Conservation (phyloP, 2,888 invertebrate genomes). For the Dolomedes plantarius region DNA sequence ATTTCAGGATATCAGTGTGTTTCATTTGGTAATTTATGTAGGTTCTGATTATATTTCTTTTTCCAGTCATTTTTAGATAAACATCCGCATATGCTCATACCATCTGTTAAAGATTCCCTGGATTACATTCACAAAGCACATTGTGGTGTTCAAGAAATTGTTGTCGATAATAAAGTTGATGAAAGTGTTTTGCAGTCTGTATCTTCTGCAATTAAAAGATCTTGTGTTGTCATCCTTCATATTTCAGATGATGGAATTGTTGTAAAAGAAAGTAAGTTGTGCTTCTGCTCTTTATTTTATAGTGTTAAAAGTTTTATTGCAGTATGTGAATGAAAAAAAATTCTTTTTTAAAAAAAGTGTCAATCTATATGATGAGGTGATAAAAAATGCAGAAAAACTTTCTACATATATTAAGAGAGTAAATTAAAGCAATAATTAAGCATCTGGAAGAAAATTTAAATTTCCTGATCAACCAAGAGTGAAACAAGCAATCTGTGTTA, state of each 20-base stretch:
- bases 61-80: conserved; percentile 44
- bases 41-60: no score
- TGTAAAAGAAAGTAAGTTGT: conserved; percentile 24
- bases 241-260: conserved; percentile 41
- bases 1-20: no score
- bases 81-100: conserved; percentile 42
- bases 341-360: neutral
- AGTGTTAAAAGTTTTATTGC: neutral
- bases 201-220: conserved; percentile 35
- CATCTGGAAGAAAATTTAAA: no score
- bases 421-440: no score
- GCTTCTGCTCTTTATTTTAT: no score
- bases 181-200: conserved; percentile 47
- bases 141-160: conserved; percentile 65
- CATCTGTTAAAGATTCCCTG: conserved; percentile 46
- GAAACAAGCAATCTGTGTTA: no score
- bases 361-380: no score
- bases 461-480: no score
- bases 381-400: no score
- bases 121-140: conserved; percentile 33
- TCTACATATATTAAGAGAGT: no score
- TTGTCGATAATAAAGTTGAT: conserved; percentile 44
- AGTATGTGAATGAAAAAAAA: neutral
- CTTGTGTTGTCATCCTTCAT: conserved; percentile 61
- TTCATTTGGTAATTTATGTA: no score